Conservation (phyloP, 1,140 invertebrate species). For the Uloborus diversus region DNA sequence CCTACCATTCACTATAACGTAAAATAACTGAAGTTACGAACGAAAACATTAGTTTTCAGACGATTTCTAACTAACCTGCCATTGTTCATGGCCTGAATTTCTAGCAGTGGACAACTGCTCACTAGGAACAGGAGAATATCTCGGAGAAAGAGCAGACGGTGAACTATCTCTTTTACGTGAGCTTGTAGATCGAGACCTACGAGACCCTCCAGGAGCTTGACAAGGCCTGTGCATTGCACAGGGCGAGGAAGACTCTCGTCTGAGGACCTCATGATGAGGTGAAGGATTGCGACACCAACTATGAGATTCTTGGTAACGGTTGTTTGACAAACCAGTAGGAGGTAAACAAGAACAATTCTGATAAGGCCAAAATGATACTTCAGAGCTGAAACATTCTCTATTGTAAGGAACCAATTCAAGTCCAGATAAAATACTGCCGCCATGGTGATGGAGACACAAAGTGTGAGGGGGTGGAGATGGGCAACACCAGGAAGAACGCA, state of each 20-base stretch:
- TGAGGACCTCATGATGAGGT: slow-evolving; percentile 21
- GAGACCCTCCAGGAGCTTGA: slow-evolving; percentile 11
- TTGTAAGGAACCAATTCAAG: slow-evolving; percentile 30
- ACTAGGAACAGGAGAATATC: slow-evolving; percentile 18
- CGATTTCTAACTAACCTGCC: slow-evolving; percentile 20
- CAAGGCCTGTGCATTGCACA: slow-evolving; percentile 42
- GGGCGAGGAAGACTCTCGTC: slow-evolving; percentile 41
- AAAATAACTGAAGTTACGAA: too few relatives aligned
- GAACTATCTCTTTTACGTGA: slow-evolving; percentile 35
- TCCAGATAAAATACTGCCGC: slow-evolving; percentile 6
- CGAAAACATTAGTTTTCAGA: too few relatives aligned
- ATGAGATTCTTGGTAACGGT: slow-evolving; percentile 25
- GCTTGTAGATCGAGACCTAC: slow-evolving; percentile 16
- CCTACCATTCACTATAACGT: too few relatives aligned
- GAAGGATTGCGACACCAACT: slow-evolving; percentile 27
- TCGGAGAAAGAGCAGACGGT: slow-evolving; percentile 12
- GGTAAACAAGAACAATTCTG: slow-evolving; percentile 29
- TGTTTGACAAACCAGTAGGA: not conserved
- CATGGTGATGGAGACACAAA: slow-evolving; percentile 10
- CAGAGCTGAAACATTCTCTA: slow-evolving; percentile 12
- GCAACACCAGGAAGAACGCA: slow-evolving; percentile 51
- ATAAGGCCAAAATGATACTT: slow-evolving; percentile 15
- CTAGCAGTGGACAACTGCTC: not conserved
- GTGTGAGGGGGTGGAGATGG: slow-evolving; percentile 36
- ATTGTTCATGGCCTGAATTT: slow-evolving; percentile 18